A percentile compares a stretch with the other conserved stretches of the same genome.
Conservation (phyloP, 2,797 vertebrate species). For the Neostethus bicornis region DNA sequence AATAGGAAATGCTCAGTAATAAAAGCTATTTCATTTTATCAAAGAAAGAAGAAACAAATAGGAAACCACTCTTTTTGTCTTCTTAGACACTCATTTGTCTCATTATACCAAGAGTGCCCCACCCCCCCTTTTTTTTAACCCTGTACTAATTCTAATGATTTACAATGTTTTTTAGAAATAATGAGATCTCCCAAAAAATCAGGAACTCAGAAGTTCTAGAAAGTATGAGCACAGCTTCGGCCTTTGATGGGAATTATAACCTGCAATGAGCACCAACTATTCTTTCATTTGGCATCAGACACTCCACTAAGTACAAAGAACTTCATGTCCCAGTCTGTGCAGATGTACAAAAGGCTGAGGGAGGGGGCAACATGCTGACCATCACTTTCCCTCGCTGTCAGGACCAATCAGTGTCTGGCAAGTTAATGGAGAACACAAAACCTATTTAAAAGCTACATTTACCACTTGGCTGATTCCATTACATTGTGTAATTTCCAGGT, state of each 20-base stretch:
- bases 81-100: too few relatives aligned
- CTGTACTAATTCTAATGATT: too few relatives aligned
- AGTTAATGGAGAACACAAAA: slow-evolving; percentile 97
- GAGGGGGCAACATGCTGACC: slow-evolving; percentile 84
- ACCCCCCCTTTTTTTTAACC: too few relatives aligned
- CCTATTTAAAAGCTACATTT: slow-evolving; percentile 99
- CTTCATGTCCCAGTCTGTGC: slow-evolving; percentile 48
- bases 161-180: too few relatives aligned
- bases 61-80: too few relatives aligned
- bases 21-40: too few relatives aligned
- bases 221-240: slow-evolving; percentile 45
- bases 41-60: too few relatives aligned
- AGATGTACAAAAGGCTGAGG: slow-evolving; percentile 39
- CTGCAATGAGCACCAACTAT: slow-evolving; percentile 34
- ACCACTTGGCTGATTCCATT: slow-evolving; percentile 99
- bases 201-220: too few relatives aligned
- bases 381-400: slow-evolving; percentile 85
- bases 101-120: too few relatives aligned
- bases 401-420: slow-evolving; percentile 89
- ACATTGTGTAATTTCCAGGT: slow-evolving; percentile 96
- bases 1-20: too few relatives aligned
- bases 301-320: slow-evolving; percentile 61
- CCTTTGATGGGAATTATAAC: slow-evolving; percentile 22
- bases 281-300: slow-evolving; percentile 54
- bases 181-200: too few relatives aligned